phyloP scores from a whole-genome alignment of 2,797 vertebrate species.

The Sternotherus odoratus region DNA sequence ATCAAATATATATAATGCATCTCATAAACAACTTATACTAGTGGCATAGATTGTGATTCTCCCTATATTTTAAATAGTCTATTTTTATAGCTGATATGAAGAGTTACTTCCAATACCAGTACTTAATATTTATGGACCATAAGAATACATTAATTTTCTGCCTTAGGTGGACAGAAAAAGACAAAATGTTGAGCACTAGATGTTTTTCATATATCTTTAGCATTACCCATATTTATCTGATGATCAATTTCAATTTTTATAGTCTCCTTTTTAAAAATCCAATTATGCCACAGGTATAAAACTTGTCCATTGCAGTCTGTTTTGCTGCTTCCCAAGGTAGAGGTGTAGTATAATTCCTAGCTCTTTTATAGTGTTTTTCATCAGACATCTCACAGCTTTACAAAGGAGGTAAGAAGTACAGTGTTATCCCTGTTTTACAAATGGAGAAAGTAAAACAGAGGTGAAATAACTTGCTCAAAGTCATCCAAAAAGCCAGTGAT shows the following conservation, averaged over 20 bases:
- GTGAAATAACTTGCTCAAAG: not conserved
- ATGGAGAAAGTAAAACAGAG: not conserved
- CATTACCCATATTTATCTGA: too few species aligned
- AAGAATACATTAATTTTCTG: not conserved
- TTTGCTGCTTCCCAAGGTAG: not conserved
- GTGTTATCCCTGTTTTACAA: rapidly evolving
- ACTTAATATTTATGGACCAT: not conserved
- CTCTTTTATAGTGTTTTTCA: not conserved
- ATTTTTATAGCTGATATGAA: not conserved
- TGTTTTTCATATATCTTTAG: not conserved
- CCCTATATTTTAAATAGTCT: not conserved
- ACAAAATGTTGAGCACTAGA: not conserved
- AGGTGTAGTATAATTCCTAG: rapidly evolving
- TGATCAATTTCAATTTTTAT: too few species aligned
- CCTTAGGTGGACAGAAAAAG: not conserved
- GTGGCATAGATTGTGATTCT: not conserved
- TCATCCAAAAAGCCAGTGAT: not conserved
- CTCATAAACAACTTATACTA: not conserved
- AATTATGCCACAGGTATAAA: too few species aligned
- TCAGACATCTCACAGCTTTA: rapidly evolving
- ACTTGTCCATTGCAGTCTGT: too few species aligned
- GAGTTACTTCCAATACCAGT: not conserved
- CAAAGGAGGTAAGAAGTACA: not conserved
- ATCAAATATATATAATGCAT: conserved; percentile 46
- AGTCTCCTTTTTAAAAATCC: too few species aligned